These are phyloP conservation scores for Drosophila subquinaria DNA, from an alignment of 2,888 invertebrate species.

Conservation along the genomic window DNA sequence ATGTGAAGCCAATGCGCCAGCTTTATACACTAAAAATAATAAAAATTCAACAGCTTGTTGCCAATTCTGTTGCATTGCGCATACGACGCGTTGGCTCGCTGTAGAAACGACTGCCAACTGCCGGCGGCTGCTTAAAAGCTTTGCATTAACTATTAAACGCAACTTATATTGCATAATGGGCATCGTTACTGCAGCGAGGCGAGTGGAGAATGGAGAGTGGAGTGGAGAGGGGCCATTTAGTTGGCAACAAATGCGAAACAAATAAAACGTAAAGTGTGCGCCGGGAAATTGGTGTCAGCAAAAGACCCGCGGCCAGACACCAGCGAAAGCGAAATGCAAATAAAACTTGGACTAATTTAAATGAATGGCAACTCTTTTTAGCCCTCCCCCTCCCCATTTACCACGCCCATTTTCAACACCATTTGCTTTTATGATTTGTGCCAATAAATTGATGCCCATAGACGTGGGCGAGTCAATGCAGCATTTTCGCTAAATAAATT, in stretches of 20 bases:
- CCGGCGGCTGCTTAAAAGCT: conserved; percentile 76
- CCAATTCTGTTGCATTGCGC: conserved; percentile 52
- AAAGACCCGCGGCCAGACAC: conserved; percentile 45
- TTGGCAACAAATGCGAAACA: conserved; percentile 45
- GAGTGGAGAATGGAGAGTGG: neutral
- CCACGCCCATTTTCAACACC: conserved; percentile 16
- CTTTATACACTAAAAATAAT: conserved; percentile 47
- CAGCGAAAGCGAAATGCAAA: conserved; percentile 40
- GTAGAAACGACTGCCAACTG: conserved; percentile 17
- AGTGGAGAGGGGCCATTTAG: neutral
- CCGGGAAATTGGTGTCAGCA: conserved; percentile 69
- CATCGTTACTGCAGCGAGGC: conserved; percentile 26
- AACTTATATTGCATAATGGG: conserved; percentile 76
- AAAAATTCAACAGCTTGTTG: conserved; percentile 55
- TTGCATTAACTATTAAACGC: conserved; percentile 80
- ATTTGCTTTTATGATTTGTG: conserved; percentile 51
- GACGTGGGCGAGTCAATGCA: conserved; percentile 14
- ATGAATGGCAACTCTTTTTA: conserved; percentile 2
- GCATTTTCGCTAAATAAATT: conserved; percentile 63
- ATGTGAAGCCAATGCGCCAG: conserved; percentile 26
- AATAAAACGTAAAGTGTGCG: conserved; percentile 53
- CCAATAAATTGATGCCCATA: conserved; percentile 58
- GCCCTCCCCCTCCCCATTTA: neutral
- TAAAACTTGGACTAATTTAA: conserved; percentile 51
- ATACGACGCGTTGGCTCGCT: conserved; percentile 48